Conservation (phyloP, 2,797 vertebrate species). For the Yasuhikotakia modesta region DNA sequence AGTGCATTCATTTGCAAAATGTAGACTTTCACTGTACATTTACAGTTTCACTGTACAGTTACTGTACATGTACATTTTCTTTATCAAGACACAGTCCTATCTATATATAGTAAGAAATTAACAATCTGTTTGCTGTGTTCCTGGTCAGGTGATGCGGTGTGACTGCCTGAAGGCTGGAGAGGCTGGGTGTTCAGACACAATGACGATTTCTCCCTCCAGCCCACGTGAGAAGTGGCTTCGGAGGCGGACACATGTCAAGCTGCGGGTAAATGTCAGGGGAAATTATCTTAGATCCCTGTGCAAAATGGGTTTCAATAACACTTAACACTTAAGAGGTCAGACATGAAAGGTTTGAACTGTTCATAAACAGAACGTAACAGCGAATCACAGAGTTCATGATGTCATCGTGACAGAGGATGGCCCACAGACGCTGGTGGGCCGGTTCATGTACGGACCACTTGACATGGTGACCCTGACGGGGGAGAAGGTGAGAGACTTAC, state of each 20-base stretch:
- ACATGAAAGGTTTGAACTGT: not conserved
- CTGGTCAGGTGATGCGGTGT: slow-evolving; percentile 80
- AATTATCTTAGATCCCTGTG: not conserved
- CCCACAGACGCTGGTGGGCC: slow-evolving; percentile 79
- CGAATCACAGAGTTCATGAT: slow-evolving; percentile 86
- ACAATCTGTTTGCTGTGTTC: not conserved
- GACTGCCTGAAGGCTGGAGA: slow-evolving; percentile 79
- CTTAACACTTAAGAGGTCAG: too few species aligned
- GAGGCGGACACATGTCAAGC: slow-evolving; percentile 84
- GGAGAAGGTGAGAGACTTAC: slow-evolving; percentile 77
- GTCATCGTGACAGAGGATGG: slow-evolving; percentile 83
- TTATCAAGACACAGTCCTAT: too few species aligned
- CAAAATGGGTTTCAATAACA: not conserved
- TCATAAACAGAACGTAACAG: slow-evolving; percentile 78
- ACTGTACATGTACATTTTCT: too few species aligned
- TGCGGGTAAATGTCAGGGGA: slow-evolving; percentile 73
- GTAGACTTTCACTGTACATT: too few species aligned
- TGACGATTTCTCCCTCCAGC: slow-evolving; percentile 80
- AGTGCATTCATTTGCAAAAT: too few species aligned
- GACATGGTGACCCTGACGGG: slow-evolving; percentile 89
- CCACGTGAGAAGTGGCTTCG: slow-evolving; percentile 87
- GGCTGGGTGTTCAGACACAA: slow-evolving; percentile 70
- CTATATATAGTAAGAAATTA: not conserved
- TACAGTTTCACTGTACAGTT: too few species aligned
- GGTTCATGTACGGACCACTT: slow-evolving; percentile 87